Base-by-base conservation (phyloP, 2,888 invertebrate species). In the Chrysodeixis includens region DNA sequence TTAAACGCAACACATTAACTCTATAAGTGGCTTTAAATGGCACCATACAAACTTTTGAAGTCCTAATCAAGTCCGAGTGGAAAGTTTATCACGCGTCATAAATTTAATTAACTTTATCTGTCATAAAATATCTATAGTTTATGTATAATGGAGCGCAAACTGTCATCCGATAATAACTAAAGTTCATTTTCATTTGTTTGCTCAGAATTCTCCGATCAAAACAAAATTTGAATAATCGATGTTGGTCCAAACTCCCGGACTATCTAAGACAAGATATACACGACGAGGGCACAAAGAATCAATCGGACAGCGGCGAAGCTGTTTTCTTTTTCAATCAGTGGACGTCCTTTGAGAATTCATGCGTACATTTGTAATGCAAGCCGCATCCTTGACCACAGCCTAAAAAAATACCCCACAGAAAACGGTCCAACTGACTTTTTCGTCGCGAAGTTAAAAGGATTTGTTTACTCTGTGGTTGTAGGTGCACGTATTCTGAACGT, bases 291-390 rank as follows among this genome's bases (percentile, higher is more conserved):
- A 88, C 90, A 89, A 88, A 89, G 91, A 93, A 92, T 93, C 93
- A 93, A 93, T 92, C 90, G 91, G 90, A 90, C 90, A 88, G 86
- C 85, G 91, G 88, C 83, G 88, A 90, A 90, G 88, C 91, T 93
- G 93, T 93, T 93, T 93, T 92, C 92, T 92, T 93, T 93, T 93
- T 92, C 93, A 93, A 93, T 93, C 93, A 93, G 88, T 87, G 87
- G 82, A 84, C 86, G 85, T 91, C 93, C 90, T 90, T 82, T 63
- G 91, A 84, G 92, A 84, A 80, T 84, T 78, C 81, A 70, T 78
- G 79, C 78, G 74, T 84, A 87, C 84, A 89, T 81, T 85, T 86
- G 84, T 82, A 85, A 82, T 79, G 71, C 81, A 81, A 82, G 79
- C 77, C 72, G 73, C 77, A 74, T 77, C 77, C 70, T 76, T 56